Evolutionary conservation across 1,140 invertebrate genomes (phyloP), one percentile per base, ranked within the genome.

Genomic region (Drosophila lowei): DNA sequence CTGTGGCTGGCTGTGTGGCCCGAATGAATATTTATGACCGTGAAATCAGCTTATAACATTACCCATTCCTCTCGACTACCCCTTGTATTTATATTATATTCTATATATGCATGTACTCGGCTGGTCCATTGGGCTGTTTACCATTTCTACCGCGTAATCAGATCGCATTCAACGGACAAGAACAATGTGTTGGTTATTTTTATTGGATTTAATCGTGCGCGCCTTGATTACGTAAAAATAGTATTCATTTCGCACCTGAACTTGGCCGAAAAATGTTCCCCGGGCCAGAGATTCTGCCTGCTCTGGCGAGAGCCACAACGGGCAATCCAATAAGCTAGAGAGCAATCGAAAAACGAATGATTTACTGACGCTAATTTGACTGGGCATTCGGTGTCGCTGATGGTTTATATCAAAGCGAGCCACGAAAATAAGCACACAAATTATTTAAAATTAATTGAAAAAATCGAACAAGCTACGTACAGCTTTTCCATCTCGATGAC

Each of bases 11-110:
- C 62, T 50, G 11, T 49, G 16, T 28, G 25, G 54, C 38, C 16
- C 28, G 68, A 63, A 77, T 74, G 67, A 68, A 86, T 85, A 81
- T 85, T 85, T 85, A 85, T 77, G 81, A 52, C 55, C 56, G 48
- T 65, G 58, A 81, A 81, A 86, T 85, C 71, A 73, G 83, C 77
- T 86, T 85, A 85, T 71, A 66, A 65, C 60, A 72, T 85, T 85
- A 50, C 44, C 74, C 62, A 73, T 63, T 55, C 50, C 57, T 42
- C 18, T n/a, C 59, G 34, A 38, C 34, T 34, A 3, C 34, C 28
- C 21, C 6, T 18, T 34, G 16, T 43, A 6, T 28, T 47, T n/a
- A 25, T 25, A 23, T 21, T 43, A 42, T 52, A 62, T 70, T 66
- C 65, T 72, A 61, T 53, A 67, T 53, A 52, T 23, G 6, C 41